These are phyloP conservation scores for Lytechinus variegatus DNA, from an alignment of 35 echinoderm and acorn worm species.

Conservation along the genomic window DNA sequence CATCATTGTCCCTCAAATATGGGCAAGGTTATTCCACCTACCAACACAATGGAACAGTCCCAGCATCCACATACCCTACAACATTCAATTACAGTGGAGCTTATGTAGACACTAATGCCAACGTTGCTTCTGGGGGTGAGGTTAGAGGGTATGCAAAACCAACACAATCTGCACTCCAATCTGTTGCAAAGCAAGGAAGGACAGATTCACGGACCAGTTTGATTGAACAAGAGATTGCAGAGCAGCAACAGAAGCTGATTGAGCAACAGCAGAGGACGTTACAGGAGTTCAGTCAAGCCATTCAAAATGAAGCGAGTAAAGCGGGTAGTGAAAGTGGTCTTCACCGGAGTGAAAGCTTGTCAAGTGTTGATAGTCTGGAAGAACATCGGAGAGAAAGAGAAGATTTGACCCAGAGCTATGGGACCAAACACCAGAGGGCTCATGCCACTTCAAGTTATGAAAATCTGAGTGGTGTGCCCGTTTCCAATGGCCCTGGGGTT, in stretches of 20 bases:
- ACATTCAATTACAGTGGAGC: conserved; percentile 33
- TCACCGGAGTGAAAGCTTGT: conserved; percentile 71
- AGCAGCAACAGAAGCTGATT: conserved; percentile 79
- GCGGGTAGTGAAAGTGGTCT: conserved; percentile 26
- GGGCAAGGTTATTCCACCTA: conserved; percentile 38
- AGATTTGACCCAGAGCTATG: neutral
- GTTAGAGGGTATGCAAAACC: conserved; percentile 31
- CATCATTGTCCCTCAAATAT: conserved; percentile 51
- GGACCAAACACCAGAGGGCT: neutral
- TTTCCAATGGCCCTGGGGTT: neutral
- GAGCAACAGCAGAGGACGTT: conserved; percentile 86
- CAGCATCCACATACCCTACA: neutral
- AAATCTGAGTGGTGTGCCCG: neutral
- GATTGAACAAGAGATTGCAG: conserved; percentile 59
- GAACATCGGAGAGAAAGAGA: conserved; percentile 36
- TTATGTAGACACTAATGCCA: conserved; percentile 71
- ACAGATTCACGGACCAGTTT: conserved; percentile 20
- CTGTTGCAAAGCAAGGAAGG: neutral
- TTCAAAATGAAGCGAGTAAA: conserved; percentile 63
- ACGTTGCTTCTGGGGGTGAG: conserved; percentile 23
- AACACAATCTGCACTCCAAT: neutral
- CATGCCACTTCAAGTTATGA: neutral
- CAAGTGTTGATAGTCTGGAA: conserved; percentile 89
- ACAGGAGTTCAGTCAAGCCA: conserved; percentile 81
- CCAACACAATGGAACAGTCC: conserved; percentile 1